A percentile compares a stretch with the other conserved stretches of the same genome.
phyloP scores from a whole-genome alignment of 2,797 vertebrate genomes.

The Molossus molossus region DNA sequence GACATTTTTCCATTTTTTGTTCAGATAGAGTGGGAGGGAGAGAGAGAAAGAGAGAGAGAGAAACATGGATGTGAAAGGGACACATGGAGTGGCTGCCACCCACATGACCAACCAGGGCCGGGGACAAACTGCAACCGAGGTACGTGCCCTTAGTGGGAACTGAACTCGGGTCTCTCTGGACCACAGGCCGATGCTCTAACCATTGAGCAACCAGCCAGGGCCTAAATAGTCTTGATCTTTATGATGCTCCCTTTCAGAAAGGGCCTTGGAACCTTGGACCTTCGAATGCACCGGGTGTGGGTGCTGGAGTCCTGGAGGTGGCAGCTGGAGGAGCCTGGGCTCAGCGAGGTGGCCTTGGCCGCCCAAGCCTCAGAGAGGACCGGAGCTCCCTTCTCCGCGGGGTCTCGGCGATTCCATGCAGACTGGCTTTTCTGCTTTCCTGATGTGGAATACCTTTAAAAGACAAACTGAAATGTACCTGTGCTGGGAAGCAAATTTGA shows the following conservation, averaged over 20 bases:
- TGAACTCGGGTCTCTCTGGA: no score
- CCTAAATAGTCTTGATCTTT: constrained; percentile 15
- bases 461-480: neutral
- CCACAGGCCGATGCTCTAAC: no score
- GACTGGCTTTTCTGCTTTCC: constrained; percentile 27
- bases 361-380: neutral
- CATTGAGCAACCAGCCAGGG: no score
- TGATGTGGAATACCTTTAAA: constrained; percentile 60
- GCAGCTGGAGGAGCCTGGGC: no score
- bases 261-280: neutral
- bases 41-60: no score
- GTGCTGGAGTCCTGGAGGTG: neutral
- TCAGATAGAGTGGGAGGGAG: no score
- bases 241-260: neutral
- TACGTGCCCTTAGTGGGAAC: no score
- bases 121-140: no score
- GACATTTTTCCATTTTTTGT: no score
- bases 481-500: constrained; percentile 45
- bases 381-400: neutral
- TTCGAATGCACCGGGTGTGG: neutral
- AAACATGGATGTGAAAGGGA: no score
- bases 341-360: neutral
- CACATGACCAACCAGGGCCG: no score
- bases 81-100: no score
- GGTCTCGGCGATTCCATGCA: neutral